Percentiles rank a stretch among this genome's conserved stretches.
Conservation (phyloP, 2,113 vertebrate species). For the Chelonoidis abingdonii region DNA sequence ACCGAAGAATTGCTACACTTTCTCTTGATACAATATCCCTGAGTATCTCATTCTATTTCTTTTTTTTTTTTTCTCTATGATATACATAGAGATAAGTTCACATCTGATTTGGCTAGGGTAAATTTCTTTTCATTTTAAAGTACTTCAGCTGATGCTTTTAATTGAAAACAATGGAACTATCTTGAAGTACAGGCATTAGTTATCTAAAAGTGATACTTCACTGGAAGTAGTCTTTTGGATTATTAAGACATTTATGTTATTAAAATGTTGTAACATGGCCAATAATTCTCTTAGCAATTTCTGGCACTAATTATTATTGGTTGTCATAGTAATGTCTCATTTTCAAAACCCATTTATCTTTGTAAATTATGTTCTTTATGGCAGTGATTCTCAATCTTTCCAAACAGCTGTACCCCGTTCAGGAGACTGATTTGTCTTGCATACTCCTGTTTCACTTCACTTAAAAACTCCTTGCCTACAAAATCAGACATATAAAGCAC, state of each 20-base stretch:
- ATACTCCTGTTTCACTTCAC: no score
- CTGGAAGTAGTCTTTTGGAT: not conserved
- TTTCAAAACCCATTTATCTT: not conserved
- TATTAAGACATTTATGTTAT: not conserved
- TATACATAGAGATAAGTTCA: not conserved
- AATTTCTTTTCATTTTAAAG: accelerated
- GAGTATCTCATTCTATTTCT: not conserved
- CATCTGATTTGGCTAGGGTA: not conserved
- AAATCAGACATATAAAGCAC: no score
- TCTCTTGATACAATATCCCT: not conserved
- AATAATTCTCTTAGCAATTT: not conserved
- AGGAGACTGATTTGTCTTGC: no score
- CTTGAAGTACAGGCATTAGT: not conserved
- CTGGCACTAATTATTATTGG: not conserved
- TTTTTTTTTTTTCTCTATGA: not conserved
- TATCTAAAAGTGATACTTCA: not conserved
- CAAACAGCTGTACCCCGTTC: no score
- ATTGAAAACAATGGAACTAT: not conserved
- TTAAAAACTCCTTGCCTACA: no score
- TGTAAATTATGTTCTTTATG: not conserved
- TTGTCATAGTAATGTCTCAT: not conserved
- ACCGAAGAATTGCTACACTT: not conserved
- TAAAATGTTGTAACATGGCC: not conserved
- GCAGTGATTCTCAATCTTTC: no score
- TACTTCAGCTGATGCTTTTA: not conserved